phyloP scores from a whole-genome alignment of 2,113 vertebrate species.

The Nicator chloris region DNA sequence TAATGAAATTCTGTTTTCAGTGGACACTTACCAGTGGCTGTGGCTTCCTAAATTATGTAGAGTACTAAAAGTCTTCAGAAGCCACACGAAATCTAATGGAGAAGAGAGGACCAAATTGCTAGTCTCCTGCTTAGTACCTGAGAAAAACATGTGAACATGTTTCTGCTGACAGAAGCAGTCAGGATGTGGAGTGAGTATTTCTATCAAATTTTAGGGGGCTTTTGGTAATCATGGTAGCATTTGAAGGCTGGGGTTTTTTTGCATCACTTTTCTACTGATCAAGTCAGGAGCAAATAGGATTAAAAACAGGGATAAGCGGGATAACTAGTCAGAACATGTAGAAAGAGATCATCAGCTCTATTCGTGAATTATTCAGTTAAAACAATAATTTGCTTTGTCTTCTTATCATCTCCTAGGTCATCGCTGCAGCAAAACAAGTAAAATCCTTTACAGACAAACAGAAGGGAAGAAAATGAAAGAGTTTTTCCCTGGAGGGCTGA shows the following conservation, averaged over 20 bases:
- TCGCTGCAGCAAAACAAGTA: not conserved
- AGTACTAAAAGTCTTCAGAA: not conserved
- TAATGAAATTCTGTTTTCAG: not conserved
- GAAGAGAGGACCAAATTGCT: not conserved
- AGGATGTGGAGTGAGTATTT: not conserved
- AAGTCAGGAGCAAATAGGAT: not conserved
- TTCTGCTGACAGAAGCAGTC: not conserved
- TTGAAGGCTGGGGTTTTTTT: not conserved
- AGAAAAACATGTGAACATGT: not conserved
- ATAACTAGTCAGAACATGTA: not conserved
- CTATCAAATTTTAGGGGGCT: not conserved
- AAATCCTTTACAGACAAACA: not conserved
- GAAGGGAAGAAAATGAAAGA: not conserved
- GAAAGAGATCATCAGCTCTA: not conserved
- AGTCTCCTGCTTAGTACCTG: not conserved
- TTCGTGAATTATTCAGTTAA: not conserved
- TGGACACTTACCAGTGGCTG: not conserved
- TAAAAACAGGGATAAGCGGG: not conserved
- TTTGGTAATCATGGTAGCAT: not conserved
- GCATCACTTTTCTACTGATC: not conserved
- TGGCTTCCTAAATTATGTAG: not conserved
- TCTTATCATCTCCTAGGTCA: not conserved
- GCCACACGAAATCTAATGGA: not conserved
- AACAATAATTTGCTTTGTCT: not conserved
- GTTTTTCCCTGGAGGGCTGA: not conserved